Evolutionary conservation across 2,797 vertebrate genomes (phyloP).

Genomic region (Eidolon dupreanum): DNA sequence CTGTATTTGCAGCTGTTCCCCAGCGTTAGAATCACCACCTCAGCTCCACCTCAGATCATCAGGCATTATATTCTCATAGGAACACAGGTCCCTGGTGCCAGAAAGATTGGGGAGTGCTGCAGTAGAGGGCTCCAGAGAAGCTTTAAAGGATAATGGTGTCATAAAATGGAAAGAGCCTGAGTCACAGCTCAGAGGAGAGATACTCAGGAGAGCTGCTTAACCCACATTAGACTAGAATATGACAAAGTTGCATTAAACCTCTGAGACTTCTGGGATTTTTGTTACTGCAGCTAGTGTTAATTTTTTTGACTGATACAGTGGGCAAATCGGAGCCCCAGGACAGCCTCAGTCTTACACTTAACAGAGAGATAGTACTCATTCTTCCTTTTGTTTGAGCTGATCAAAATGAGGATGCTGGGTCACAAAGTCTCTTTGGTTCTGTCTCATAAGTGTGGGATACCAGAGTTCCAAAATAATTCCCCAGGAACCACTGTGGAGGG

Average conservation of each 20-base stretch:
- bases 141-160: neutral
- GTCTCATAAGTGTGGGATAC: neutral
- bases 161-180: neutral
- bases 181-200: neutral
- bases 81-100: no score
- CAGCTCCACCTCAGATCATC: no score
- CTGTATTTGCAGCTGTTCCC: no score
- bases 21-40: no score
- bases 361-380: neutral
- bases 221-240: neutral
- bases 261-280: constrained; percentile 3
- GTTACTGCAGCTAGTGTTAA: neutral
- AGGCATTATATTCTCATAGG: no score
- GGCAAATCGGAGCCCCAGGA: neutral
- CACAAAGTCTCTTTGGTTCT: neutral
- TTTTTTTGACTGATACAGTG: neutral
- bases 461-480: neutral
- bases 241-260: neutral
- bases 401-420: neutral
- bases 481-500: neutral
- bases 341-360: neutral
- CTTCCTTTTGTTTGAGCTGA: neutral
- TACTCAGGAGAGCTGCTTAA: neutral
- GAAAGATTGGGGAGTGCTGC: no score
- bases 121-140: neutral